Base-by-base conservation (phyloP, 2,888 invertebrate species). In the Plemyria rubiginata region DNA sequence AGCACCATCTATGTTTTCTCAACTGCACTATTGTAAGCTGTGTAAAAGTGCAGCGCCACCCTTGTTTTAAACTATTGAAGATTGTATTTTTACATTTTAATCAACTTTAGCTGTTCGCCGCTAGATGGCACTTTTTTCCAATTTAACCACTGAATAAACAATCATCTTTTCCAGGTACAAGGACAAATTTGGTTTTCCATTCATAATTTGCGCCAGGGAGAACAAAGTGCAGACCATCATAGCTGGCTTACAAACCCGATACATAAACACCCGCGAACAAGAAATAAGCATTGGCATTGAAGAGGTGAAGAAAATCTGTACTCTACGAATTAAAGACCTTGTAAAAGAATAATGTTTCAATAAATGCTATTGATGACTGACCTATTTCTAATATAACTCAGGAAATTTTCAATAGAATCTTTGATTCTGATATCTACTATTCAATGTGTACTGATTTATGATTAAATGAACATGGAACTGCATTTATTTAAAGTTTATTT, bases 281-380 rank as follows among this genome's bases (percentile, higher is more conserved):
- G 96, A 96, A 86, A 84, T 95, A 2, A 74, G 77, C 2, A 93
- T 82, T 46, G 94, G 94, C 16, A 94, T 95, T 49, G 88, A 92
- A 61, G 95, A 96, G 88, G 95, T 96, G 0, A 95, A 95, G 80
- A 95, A 95, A 85, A 96, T 96, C 67, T 94, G 94, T 72, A 93
- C 88, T 72, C 81, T 95, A 32, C 88, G 95, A 68, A 93, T 95
- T 60, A 76, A 89, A 22, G 94, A 94, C 70, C 84, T 95, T 67
- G 88, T 94, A 0, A 81, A 81, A 58, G 72, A 77, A 66, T 48
- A 45, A 45, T 41, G 7, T 32, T 32, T 32, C 1, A 5, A 8
- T 32, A 32, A 32, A 32, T 32, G 32, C 22, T 22, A 32, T 32
- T 8, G 8, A 8, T 32, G 1, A 32, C 32, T 5, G 6, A 7